Evolutionary conservation across 2,888 invertebrate species (phyloP), one percentile per base, ranked within the genome.

Genomic region (Dasysyrphus tricinctus): DNA sequence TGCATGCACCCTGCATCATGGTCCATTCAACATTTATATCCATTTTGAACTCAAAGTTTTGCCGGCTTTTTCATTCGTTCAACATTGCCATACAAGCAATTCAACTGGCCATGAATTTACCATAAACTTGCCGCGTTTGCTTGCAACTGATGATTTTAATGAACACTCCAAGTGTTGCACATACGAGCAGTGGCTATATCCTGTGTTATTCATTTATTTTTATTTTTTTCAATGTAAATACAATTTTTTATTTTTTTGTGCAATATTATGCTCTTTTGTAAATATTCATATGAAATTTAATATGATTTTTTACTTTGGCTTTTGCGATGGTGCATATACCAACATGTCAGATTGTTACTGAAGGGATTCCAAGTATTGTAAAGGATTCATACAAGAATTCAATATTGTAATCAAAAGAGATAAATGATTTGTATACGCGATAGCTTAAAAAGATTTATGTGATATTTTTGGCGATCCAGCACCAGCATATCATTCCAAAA

Each of bases 241-340:
- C 29, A 65, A 32, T 37, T 67, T 49, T 67, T 49, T 67, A 49
- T 49, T 42, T 24, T 12, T 19, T 9, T 14, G 14, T 3, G 24
- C 39, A n/a, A 24, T 80, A 61, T 75, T 51, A 69, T 80, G 65
- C 61, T 39, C 70, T 56, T 76, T 81, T 81, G 81, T 77, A 77
- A 82, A 77, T 82, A 82, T 82, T 82, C 77, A 82, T 82, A 73
- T 78, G 77, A 78, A 67, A 65, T 54, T 69, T 54, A 54, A 37
- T 39, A 67, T 19, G 19, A 49, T 11, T 16, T 67, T 49, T 42
- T 51, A 24, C 8, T n/a, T 32, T 11, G 16, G 11, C 4, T 32
- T 34, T 2, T 1, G 7, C 8, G 47, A 19, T 47, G 5, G 5
- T n/a, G 19, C 3, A 9, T 16, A 5, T 3, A 1, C 2, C 3